Evolutionary conservation across 2,113 vertebrate genomes (phyloP).

Genomic region (Otus sunia): DNA sequence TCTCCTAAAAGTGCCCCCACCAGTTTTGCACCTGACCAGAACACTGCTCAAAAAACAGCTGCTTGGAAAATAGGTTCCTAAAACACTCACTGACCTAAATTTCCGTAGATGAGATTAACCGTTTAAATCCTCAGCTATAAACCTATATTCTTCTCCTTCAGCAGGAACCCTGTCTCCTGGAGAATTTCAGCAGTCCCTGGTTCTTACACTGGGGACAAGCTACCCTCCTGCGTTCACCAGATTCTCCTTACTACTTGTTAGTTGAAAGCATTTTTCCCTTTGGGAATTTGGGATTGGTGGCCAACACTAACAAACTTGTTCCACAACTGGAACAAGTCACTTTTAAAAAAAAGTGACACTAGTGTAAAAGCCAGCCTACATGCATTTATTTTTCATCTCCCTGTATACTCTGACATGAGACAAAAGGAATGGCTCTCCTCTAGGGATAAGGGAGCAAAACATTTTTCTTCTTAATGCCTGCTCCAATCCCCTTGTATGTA

Average conservation of each 20-base stretch:
- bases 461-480: not conserved
- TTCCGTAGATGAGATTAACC: not conserved
- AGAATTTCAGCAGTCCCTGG: not conserved
- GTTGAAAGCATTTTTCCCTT: not conserved
- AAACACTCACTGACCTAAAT: not conserved
- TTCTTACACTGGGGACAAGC: not conserved
- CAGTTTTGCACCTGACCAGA: not conserved
- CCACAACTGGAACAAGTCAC: not conserved
- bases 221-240: fast-evolving
- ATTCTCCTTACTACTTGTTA: not conserved
- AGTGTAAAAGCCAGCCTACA: not conserved
- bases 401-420: not conserved
- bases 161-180: not conserved
- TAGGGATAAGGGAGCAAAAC: not conserved
- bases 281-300: not conserved
- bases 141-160: not conserved
- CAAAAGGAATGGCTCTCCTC: not conserved
- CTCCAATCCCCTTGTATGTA: not conserved
- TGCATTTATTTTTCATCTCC: not conserved
- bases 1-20: not conserved
- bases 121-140: not conserved
- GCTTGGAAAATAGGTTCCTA: not conserved
- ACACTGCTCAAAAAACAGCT: not conserved
- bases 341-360: not conserved
- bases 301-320: not conserved